Percentiles rank a stretch among this genome's conserved stretches.
phyloP scores from a whole-genome alignment of 2,888 invertebrate genomes.

The Pristionchus maxplancki region DNA sequence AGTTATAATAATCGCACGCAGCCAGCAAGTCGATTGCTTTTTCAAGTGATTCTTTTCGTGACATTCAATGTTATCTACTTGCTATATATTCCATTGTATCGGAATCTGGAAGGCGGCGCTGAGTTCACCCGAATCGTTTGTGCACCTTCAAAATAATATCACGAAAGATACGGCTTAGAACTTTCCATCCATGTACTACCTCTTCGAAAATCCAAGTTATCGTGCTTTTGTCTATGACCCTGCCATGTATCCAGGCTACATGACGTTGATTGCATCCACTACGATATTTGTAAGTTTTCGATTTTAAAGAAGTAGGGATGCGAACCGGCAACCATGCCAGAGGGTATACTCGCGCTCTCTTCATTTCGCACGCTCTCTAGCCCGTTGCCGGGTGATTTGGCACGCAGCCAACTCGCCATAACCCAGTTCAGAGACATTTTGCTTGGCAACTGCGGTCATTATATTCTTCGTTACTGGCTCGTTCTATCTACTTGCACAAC shows the following conservation, averaged over 20 bases:
- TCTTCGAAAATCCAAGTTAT: neutral
- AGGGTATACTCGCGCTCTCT: too few relatives aligned
- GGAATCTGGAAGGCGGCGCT: neutral
- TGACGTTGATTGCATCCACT: neutral
- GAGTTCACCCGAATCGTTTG: neutral
- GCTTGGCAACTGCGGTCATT: too few relatives aligned
- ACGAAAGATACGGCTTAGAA: too few relatives aligned
- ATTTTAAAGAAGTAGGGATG: neutral
- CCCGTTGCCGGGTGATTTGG: too few relatives aligned
- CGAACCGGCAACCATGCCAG: too few relatives aligned
- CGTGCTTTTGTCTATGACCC: neutral
- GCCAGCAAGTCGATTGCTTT: too few relatives aligned
- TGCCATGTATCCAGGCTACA: neutral
- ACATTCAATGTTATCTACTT: neutral
- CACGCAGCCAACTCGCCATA: too few relatives aligned
- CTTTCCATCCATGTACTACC: neutral
- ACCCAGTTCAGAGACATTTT: too few relatives aligned
- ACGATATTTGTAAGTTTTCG: neutral
- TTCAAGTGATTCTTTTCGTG: neutral
- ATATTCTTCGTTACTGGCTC: too few relatives aligned
- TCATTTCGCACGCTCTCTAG: too few relatives aligned
- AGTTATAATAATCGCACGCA: neutral
- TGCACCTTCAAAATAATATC: neutral
- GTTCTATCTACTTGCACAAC: too few relatives aligned
- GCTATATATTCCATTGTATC: neutral